phyloP scores from a whole-genome alignment of 92 coral and sea anemone species.

The Ricordea florida region DNA sequence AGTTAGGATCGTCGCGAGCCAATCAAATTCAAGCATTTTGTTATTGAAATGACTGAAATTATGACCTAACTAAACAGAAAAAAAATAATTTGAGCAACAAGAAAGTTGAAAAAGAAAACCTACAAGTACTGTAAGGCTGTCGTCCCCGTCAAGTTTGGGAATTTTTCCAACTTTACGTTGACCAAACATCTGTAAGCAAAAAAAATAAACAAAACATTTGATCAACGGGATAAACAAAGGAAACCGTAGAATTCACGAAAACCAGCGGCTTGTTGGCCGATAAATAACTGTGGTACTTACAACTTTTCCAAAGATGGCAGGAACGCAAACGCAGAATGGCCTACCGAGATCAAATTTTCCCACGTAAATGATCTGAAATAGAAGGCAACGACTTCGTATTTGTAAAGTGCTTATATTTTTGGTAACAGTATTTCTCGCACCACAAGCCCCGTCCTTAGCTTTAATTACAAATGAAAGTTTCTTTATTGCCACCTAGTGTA shows the following conservation, averaged over 20 bases:
- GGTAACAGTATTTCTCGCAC: too few species aligned
- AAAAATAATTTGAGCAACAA: neutral
- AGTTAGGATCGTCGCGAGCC: too few species aligned
- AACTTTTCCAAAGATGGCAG: constrained; percentile 60
- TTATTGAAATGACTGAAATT: too few species aligned
- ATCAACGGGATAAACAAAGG: neutral
- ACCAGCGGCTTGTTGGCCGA: too few species aligned
- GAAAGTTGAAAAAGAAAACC: constrained; percentile 33
- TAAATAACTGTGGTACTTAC: too few species aligned
- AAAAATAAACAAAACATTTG: neutral
- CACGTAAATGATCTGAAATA: constrained; percentile 47
- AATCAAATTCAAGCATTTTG: too few species aligned
- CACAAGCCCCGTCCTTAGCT: too few species aligned
- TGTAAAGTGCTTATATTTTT: too few species aligned
- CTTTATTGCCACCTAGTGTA: too few species aligned
- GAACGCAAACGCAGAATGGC: constrained; percentile 64
- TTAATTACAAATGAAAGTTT: too few species aligned
- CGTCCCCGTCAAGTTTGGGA: constrained; percentile 91
- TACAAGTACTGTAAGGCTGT: constrained; percentile 67
- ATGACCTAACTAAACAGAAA: too few species aligned
- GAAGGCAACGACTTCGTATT: neutral
- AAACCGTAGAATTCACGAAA: too few species aligned
- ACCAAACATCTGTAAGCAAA: constrained; percentile 52
- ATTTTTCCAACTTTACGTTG: constrained; percentile 49
- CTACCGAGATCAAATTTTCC: constrained; percentile 49